Base-by-base conservation (phyloP, 2,888 invertebrate species). In the Coleophora deauratella region DNA sequence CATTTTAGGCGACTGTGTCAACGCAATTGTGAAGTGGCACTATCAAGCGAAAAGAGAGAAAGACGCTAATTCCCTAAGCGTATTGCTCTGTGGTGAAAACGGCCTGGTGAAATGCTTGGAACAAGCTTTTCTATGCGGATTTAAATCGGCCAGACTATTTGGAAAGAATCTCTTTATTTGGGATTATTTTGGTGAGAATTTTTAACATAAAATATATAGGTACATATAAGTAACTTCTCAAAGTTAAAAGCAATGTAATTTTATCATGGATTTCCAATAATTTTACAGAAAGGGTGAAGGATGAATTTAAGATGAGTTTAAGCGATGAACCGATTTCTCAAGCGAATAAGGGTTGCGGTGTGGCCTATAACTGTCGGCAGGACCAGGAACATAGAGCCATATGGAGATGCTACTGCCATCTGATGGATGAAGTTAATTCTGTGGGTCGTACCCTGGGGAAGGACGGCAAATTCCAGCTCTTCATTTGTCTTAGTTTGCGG, bases 391-490 rank as follows among this genome's bases (percentile, higher is more conserved):
- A 89, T 52, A 79, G 91, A 38, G 91, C 92, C 9, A 93, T 96
- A 47, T 93, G 97, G 90, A 88, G 93, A 44, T 93, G 95, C 62
- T 97, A 95, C 78, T 94, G 95, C 72, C 93, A 95, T 63, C 88
- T 98, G 10, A 91, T 98, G 66, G 93, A 94, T 60, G 96, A 96
- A 74, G 95, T 99, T 47, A 93, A 92, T 69, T 90, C 90, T 37
- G 93, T 93, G 1, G 95, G 95, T 41, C 73, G 81, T 11, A 86
- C 93, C n/a, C 87, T 97, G 14, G 99, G 99, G 40, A 99, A 99
- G 74, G 99, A 99, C 81, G 98, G 98, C 38, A 97, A 98, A 78
- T 98, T 99, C 72, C 98, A 99, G 75, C 89, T 98, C 32, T 97
- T 99, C 66, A 92, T 98, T 55, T 98, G 98, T 71, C 89, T 99